Conservation (phyloP, 2,113 vertebrate species). For the Thalassarche chlororhynchos region DNA sequence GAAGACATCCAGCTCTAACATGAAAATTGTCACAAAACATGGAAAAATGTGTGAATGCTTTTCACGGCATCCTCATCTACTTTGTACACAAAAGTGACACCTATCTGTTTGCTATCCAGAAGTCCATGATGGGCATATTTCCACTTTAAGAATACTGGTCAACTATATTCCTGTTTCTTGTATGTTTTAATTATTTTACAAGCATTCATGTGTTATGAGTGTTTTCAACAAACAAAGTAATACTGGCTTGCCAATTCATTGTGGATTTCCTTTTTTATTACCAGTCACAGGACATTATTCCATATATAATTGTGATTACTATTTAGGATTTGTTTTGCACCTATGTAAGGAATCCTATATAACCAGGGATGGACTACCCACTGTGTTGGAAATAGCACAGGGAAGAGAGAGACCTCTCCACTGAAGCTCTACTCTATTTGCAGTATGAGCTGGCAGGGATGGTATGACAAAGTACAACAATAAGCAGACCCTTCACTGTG, state of each 20-base stretch:
- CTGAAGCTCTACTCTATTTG: background rate
- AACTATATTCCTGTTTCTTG: background rate
- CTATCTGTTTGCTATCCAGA: background rate
- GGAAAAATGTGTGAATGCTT: background rate
- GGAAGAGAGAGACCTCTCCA: too few species aligned
- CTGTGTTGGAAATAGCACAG: background rate
- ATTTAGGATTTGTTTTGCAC: background rate
- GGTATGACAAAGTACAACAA: background rate
- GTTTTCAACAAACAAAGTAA: background rate
- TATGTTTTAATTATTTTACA: background rate
- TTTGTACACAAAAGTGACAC: background rate
- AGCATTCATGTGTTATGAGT: background rate
- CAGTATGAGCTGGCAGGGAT: background rate
- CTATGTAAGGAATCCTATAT: background rate
- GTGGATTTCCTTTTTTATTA: background rate
- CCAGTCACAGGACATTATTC: background rate
- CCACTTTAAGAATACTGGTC: background rate
- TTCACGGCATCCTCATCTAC: background rate
- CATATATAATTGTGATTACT: background rate
- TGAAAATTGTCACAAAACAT: background rate
- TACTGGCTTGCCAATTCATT: background rate
- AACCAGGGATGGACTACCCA: background rate
- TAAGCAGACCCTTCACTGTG: background rate
- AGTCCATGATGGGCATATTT: background rate
- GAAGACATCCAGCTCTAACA: background rate